Evolutionary conservation across 2,113 vertebrate genomes (phyloP), one percentile per base, ranked within the genome.

Genomic region (Sebastes fasciatus): DNA sequence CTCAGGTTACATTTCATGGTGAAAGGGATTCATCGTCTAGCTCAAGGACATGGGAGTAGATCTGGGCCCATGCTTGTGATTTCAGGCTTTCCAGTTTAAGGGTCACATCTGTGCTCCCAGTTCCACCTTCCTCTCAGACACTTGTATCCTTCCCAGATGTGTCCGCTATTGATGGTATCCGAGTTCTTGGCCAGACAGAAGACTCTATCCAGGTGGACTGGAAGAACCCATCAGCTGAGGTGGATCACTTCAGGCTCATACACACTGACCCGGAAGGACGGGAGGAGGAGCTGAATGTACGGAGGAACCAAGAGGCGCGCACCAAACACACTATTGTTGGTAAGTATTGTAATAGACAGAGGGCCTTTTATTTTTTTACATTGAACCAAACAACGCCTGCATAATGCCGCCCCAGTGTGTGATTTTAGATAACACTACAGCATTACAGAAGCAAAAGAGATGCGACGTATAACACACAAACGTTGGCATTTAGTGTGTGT

Each of bases 171-270:
- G 91, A 80, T 86, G 93, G 92, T 40, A 90, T 97, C 16, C 94
- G 92, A 91, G 96, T 98, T 85, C 92, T 95, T 0, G 96, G 96
- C 14, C 96, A 97, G 93, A 97, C 95, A 1, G 96, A 97, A 34
- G 91, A 92, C 72, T 96, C 97, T 0, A 95, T 98, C 23, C 93
- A 97, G 21, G 96, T 98, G 87, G 97, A 97, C 79, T 97, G 97
- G 97, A 92, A 96, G 91, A 98, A 97, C 78, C 96, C 96, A 0
- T 66, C 77, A 1, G 77, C 88, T 0, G 93, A 94, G 4, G 95
- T 97, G 67, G 97, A 97, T 90, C 95, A 95, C 86, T 98, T 97
- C 88, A 96, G 95, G 78, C 89, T 98, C 77, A 96, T 73, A 48
- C 95, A 96, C 72, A 94, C 87, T 2, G 94, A 94, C 62, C 88